Evolutionary conservation across 92 coral and sea anemone species (phyloP).

Genomic region (Phenganax subtilis): DNA sequence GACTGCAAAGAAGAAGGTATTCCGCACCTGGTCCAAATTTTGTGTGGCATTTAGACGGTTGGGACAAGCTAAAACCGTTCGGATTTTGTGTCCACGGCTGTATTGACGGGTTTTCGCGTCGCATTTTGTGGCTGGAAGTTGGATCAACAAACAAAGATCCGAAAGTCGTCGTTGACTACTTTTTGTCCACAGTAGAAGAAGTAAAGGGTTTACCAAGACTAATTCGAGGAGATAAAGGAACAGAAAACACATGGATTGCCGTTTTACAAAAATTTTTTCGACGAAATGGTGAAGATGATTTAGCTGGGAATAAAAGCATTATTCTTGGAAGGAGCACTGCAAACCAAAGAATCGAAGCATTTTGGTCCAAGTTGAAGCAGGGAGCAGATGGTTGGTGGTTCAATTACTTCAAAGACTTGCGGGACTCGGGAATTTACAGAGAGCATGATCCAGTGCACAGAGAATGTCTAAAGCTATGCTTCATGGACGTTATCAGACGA

Average conservation of each 20-base stretch:
- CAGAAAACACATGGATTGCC: slow-evolving; percentile 29
- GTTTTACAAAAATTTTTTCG: slow-evolving; percentile 36
- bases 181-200: slow-evolving; percentile 43
- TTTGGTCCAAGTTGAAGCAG: slow-evolving; percentile 28
- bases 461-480: slow-evolving; percentile 7
- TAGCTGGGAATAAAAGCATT: slow-evolving; percentile 29
- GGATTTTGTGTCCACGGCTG: not conserved
- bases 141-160: slow-evolving; percentile 52
- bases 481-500: slow-evolving; percentile 1
- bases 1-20: not conserved
- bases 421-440: slow-evolving; percentile 2
- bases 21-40: not conserved
- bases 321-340: slow-evolving; percentile 31
- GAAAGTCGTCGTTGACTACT: slow-evolving; percentile 28
- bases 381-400: slow-evolving; percentile 20
- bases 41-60: no score
- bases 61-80: not conserved
- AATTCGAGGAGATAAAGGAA: slow-evolving; percentile 46
- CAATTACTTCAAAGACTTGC: slow-evolving; percentile 10
- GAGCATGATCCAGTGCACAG: not conserved
- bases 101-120: slow-evolving; percentile 40
- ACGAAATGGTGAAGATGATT: slow-evolving; percentile 12
- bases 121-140: slow-evolving; percentile 46
- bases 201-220: slow-evolving; percentile 6
- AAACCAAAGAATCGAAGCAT: slow-evolving; percentile 37